These are phyloP conservation scores for Cryptomyrus ogoouensis DNA, from an alignment of 2,113 vertebrate genomes.

Conservation along the genomic window DNA sequence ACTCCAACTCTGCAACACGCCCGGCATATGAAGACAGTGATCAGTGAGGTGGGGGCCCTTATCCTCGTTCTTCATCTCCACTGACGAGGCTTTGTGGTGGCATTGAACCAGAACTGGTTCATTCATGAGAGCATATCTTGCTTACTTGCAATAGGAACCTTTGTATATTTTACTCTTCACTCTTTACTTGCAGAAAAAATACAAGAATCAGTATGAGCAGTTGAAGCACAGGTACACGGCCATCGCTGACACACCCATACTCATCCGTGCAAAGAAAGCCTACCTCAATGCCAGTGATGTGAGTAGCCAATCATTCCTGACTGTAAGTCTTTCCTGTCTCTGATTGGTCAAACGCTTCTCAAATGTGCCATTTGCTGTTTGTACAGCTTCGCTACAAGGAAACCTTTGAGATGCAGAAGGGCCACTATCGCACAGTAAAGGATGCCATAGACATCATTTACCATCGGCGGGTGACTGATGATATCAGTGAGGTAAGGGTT, in stretches of 20 bases:
- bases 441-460: conserved; percentile 86
- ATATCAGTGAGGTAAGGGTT: conserved; percentile 81
- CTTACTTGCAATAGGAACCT: neutral
- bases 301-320: conserved; percentile 43
- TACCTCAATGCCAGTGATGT: conserved; percentile 96
- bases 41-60: conserved; percentile 72
- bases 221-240: conserved; percentile 92
- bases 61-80: neutral
- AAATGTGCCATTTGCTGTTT: conserved; percentile 8
- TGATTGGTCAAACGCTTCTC: neutral
- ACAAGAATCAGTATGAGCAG: conserved; percentile 91
- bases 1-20: conserved; percentile 71
- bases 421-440: conserved; percentile 84
- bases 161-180: neutral
- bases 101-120: neutral
- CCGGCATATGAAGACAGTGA: conserved; percentile 77
- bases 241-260: conserved; percentile 78
- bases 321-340: neutral
- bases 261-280: conserved; percentile 85
- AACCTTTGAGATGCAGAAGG: conserved; percentile 85
- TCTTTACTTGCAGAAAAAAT: conserved; percentile 70
- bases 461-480: conserved; percentile 87
- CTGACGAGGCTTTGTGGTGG: neutral
- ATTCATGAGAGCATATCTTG: neutral
- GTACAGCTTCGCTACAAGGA: conserved; percentile 92